Conservation (phyloP, 2,888 invertebrate genomes). For the Chymomyza caudatula region DNA sequence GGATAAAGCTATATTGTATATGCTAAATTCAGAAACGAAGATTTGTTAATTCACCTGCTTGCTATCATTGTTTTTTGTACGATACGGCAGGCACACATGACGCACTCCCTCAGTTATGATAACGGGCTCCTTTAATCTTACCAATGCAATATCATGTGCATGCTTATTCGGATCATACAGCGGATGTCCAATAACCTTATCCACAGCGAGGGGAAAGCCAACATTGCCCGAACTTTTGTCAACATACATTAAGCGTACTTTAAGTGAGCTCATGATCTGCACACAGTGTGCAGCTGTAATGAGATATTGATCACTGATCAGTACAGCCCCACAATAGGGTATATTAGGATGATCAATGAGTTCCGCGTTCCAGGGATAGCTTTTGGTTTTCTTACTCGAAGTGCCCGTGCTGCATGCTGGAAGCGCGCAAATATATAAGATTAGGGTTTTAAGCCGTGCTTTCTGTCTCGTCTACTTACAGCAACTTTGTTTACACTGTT, state of each 20-base stretch:
- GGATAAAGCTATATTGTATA: too few relatives aligned
- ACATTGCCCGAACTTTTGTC: constrained; percentile 69
- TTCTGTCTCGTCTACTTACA: constrained; percentile 40
- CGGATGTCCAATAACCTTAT: constrained; percentile 65
- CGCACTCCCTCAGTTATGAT: constrained; percentile 63
- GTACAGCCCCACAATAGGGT: constrained; percentile 75
- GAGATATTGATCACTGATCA: constrained; percentile 77
- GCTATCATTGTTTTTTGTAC: constrained; percentile 68
- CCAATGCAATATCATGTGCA: constrained; percentile 74
- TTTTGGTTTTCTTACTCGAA: constrained; percentile 73
- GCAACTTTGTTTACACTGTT: constrained; percentile 56
- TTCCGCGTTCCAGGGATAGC: constrained; percentile 77
- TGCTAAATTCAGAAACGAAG: too few relatives aligned
- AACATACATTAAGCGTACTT: constrained; percentile 70
- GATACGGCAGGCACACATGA: constrained; percentile 74
- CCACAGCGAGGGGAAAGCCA: constrained; percentile 73
- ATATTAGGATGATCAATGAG: constrained; percentile 69
- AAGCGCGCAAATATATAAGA: neutral
- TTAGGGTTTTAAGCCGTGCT: neutral
- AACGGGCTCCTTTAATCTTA: constrained; percentile 67
- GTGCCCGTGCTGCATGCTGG: constrained; percentile 76
- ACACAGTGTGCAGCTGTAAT: constrained; percentile 77
- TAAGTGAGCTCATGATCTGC: constrained; percentile 68
- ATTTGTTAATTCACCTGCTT: constrained; percentile 58
- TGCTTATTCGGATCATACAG: constrained; percentile 66